Evolutionary conservation across 1,140 invertebrate genomes (phyloP), one percentile per base, ranked within the genome.

Genomic region (Gryon sp.): DNA sequence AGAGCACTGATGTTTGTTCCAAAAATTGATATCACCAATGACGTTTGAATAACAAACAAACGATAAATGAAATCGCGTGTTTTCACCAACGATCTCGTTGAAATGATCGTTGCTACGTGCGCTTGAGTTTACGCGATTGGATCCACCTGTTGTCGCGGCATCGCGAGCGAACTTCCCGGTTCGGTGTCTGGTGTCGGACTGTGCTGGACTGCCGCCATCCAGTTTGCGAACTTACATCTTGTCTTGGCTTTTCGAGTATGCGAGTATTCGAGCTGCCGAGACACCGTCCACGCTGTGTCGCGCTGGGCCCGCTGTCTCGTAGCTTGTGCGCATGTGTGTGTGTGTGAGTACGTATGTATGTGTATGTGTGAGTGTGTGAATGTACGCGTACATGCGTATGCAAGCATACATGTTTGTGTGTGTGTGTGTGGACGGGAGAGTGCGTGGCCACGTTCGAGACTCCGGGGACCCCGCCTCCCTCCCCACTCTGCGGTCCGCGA

Each of bases 151-250:
- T 32, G 20, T 18, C 28, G 26, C 43, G 65, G 52, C 59, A 82
- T 78, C 46, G 55, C 57, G 26, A 22, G 36, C 41, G 79, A 87
- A 86, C 87, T 86, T 84, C 83, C 85, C 87, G 85, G 86, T 86
- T 86, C 87, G 87, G 83, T 83, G 87, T 86, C 87, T 88, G 84
- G 83, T 84, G 82, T 88, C 84, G 87, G 86, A 89, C 87, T 89
- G 87, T 87, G 86, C 84, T 82, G 83, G 83, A 83, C 83, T 84
- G 85, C 84, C 84, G 83, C 84, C 86, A 87, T 88, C 87, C 86
- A 88, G 82, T 87, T 86, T 85, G 80, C 80, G 84, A 87, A 86
- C 83, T 88, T 88, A 87, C 86, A 88, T 87, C 86, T 88, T 87
- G 87, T 88, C 86, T 83, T 45, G 66, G 53, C 50, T 59, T 70